Base-by-base conservation (phyloP, 2,797 vertebrate species). In the Bradypus variegatus region DNA sequence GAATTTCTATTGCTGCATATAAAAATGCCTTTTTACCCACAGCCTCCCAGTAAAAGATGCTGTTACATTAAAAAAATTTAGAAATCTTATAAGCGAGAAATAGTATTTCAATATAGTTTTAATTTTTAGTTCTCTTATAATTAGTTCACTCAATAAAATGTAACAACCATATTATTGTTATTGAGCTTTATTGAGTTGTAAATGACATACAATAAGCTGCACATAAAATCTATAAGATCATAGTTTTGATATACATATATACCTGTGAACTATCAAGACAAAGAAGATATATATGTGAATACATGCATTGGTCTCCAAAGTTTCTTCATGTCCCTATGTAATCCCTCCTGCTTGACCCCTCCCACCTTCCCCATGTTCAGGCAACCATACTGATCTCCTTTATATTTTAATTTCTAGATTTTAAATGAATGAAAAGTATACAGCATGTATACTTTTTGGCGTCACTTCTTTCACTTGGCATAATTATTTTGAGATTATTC, bases 51-150 rank as follows among this genome's bases (percentile, higher is more conserved):
- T n/a, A 76, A 50, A 86, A 48, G 25, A 14, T 31, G 33, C 27
- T 23, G 14, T 86, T 33, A 9, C 29, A 79, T 80, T 69, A n/a
- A 12, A 60, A 33, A 13, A 53, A 76, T 87, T 64, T 77, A 14
- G 76, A 60, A 60, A 83, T 58, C 84, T 65, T 18, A n/a, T 83
- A 55, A 55, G 25, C 48, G 6, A 70, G 53, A 86, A 76, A 25
- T 38, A 36, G 55, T 85, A 65, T 72, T 45, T 85, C 23, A 69
- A 7, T 48, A 45, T 31, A 53, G 60, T 85, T 73, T 88, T 60
- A 55, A 55, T 76, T 87, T 88, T 25, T 45, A 70, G 4, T 83
- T 70, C n/a, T 78, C 70, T 62, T 84, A 38, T 33, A 79, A 48
- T 84, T 80, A 67, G 38, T 50, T 78, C 45, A n/a, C 55, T 60